Conservation (phyloP, 2,888 invertebrate species). For the Agonum fuliginosum region DNA sequence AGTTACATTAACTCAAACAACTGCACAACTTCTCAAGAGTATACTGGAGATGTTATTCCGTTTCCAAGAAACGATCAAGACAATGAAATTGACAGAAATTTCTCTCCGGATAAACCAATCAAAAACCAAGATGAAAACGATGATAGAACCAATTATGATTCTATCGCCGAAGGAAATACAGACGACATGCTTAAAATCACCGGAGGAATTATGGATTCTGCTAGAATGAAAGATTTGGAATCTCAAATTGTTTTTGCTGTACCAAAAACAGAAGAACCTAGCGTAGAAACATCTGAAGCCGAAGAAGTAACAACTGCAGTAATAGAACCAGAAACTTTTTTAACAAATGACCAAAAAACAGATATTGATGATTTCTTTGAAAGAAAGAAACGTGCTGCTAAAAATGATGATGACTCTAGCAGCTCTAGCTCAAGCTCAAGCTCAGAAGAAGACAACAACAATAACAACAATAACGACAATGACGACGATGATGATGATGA, state of each 20-base stretch:
- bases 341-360: slow-evolving; percentile 72
- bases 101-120: slow-evolving; percentile 59
- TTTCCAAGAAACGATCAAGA: slow-evolving; percentile 66
- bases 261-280: slow-evolving; percentile 44
- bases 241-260: slow-evolving; percentile 68
- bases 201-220: slow-evolving; percentile 60
- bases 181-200: slow-evolving; percentile 64
- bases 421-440: slow-evolving; percentile 29
- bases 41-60: slow-evolving; percentile 71
- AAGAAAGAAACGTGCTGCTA: slow-evolving; percentile 51
- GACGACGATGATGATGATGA: slow-evolving; percentile 61
- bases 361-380: slow-evolving; percentile 73
- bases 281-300: slow-evolving; percentile 44
- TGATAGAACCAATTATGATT: slow-evolving; percentile 65
- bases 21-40: slow-evolving; percentile 78
- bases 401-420: slow-evolving; percentile 38
- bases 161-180: slow-evolving; percentile 68
- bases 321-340: slow-evolving; percentile 38
- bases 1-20: slow-evolving; percentile 80
- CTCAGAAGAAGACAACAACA: slow-evolving; percentile 58
- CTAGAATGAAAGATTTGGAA: slow-evolving; percentile 67
- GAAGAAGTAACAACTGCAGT: slow-evolving; percentile 3
- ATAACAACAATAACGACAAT: slow-evolving; percentile 60
- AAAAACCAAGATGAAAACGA: slow-evolving; percentile 60
- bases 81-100: slow-evolving; percentile 68